Base-by-base conservation (phyloP, 30 jellyfish, hydroid and myxozoan genomes). In the Aurelia aurita region DNA sequence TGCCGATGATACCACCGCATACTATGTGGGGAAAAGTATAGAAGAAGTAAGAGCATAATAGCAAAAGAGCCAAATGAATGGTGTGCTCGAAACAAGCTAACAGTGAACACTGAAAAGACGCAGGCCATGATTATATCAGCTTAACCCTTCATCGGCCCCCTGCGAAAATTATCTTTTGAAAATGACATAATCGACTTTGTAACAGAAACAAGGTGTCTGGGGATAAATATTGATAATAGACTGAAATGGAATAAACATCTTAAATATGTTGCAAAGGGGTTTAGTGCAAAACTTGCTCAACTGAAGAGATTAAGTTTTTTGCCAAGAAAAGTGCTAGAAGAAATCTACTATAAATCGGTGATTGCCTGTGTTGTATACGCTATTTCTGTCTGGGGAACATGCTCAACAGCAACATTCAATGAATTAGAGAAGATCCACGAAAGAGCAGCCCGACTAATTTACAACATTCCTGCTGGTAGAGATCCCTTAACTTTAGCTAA, bases 1-100 rank as follows among this genome's bases (percentile, higher is more conserved):
- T 71, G 83, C 83, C 25, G 69, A 71, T 71, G 83, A 44, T 44
- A 44, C n/a, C n/a, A n/a, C n/a, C n/a, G n/a, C n/a, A n/a, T n/a
- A n/a, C n/a, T n/a, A n/a, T n/a, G n/a, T n/a, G n/a, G n/a, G n/a
- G n/a, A n/a, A n/a, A n/a, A n/a, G n/a, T n/a, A n/a, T n/a, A n/a
- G n/a, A n/a, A n/a, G n/a, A n/a, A n/a, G n/a, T n/a, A n/a, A n/a
- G 62, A 69, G 35, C 27, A 32, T n/a, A 69, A 69, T 69, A 46
- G 35, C 80, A 69, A 69, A 69, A 69, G 80, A 69, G 63, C 61
- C 19, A 4, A 28, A 69, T 32, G 57, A 21, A 69, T 69, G 80
- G 61, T 69, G 80, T 46, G 27, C 35, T 35, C 61, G 35, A 34
- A 69, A 10, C 67, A 69, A 25, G 57, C 22, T 69, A 69, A 69